Percentiles rank a stretch among this genome's conserved stretches.
Evolutionary conservation across 2,113 vertebrate species (phyloP).

Genomic region (Glaucomys volans): DNA sequence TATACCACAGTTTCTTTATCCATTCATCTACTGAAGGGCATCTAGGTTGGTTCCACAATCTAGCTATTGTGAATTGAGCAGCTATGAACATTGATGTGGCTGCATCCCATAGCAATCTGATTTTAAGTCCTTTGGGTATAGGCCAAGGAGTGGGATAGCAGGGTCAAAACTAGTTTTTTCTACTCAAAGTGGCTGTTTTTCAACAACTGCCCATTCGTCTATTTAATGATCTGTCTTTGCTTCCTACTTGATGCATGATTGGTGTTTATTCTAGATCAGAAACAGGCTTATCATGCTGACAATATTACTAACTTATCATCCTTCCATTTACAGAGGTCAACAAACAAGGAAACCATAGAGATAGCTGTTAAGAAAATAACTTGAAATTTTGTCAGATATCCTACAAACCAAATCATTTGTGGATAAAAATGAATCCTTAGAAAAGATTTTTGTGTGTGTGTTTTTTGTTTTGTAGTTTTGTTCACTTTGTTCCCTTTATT

Average conservation of each 20-base stretch:
- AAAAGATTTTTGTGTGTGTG: background rate
- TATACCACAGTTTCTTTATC: too few species aligned
- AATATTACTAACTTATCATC: background rate
- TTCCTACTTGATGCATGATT: background rate
- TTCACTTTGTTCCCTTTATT: background rate
- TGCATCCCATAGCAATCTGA: too few species aligned
- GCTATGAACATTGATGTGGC: too few species aligned
- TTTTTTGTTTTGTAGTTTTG: background rate
- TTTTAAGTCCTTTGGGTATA: too few species aligned
- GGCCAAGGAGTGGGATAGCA: too few species aligned
- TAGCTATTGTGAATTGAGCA: too few species aligned
- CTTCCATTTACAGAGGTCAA: background rate
- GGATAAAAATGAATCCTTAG: background rate
- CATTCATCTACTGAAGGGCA: too few species aligned
- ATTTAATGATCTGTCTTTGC: background rate
- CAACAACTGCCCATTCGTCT: background rate
- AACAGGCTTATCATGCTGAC: background rate
- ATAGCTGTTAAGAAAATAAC: background rate
- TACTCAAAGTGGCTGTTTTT: background rate
- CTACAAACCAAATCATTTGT: background rate
- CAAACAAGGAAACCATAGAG: background rate
- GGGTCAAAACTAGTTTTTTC: background rate
- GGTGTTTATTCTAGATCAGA: background rate
- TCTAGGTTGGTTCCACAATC: too few species aligned
- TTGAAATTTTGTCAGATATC: background rate